Percentiles rank a stretch among this genome's conserved stretches.
phyloP scores from a whole-genome alignment of 2,797 vertebrate species.

The Acipenser oxyrinchus region DNA sequence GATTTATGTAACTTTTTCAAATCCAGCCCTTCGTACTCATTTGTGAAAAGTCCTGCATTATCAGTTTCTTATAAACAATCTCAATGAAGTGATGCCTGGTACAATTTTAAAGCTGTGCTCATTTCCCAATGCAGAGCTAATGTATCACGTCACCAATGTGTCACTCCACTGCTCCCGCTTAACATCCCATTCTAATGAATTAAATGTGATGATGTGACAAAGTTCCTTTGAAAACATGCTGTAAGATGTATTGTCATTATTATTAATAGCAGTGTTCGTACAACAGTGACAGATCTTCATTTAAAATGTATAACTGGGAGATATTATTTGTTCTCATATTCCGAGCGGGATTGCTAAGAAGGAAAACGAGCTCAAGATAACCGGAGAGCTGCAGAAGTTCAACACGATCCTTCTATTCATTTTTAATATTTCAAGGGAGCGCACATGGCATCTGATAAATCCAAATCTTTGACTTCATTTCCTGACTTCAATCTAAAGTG shows the following conservation, averaged over 20 bases:
- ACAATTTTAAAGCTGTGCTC: no score
- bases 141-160: no score
- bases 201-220: neutral
- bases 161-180: no score
- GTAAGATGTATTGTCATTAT: slow-evolving; percentile 5
- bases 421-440: slow-evolving; percentile 48
- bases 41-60: no score
- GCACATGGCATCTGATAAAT: slow-evolving; percentile 46
- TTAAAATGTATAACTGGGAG: slow-evolving; percentile 22
- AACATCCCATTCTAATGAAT: no score
- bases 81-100: no score
- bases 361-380: slow-evolving; percentile 38
- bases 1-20: no score
- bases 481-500: slow-evolving; percentile 41
- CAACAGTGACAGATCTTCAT: slow-evolving; percentile 16
- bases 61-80: no score
- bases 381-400: slow-evolving; percentile 25
- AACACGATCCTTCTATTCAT: slow-evolving; percentile 43
- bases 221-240: neutral
- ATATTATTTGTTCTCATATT: slow-evolving; percentile 31
- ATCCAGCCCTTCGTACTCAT: no score
- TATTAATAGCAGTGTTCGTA: slow-evolving; percentile 4
- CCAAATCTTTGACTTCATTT: slow-evolving; percentile 48
- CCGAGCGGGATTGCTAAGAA: slow-evolving; percentile 28
- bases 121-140: no score